These are phyloP conservation scores for Eunapius fragilis DNA, from an alignment of 37 sponge, comb jelly and placozoan genomes.

Conservation along the genomic window DNA sequence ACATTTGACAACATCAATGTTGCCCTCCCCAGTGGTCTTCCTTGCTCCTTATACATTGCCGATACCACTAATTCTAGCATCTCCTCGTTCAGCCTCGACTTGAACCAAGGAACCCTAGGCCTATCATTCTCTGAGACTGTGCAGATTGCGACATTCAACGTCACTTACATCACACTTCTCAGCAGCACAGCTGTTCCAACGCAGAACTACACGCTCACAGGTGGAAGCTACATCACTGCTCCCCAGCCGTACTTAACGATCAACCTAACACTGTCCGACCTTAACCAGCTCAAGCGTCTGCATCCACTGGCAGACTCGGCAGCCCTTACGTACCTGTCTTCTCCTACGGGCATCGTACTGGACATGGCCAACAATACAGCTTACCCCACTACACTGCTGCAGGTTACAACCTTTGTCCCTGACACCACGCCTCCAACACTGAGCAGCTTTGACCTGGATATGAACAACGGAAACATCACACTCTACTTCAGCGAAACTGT, in stretches of 20 bases:
- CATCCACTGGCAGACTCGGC: conserved; percentile 47
- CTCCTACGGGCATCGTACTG: conserved; percentile 30
- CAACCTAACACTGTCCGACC: conserved; percentile 44
- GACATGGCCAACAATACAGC: conserved; percentile 55
- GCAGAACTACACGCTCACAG: conserved; percentile 56
- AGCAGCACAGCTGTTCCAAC: conserved; percentile 1
- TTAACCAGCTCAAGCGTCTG: conserved; percentile 69
- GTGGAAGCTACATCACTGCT: conserved; percentile 41
- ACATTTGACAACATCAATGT: conserved; percentile 58
- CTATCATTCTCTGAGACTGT: conserved; percentile 86
- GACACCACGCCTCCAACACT: conserved; percentile 73
- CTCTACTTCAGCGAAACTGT: conserved; percentile 87
- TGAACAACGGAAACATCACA: conserved; percentile 59
- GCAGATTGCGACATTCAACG: conserved; percentile 36
- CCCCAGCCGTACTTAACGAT: conserved; percentile 49
- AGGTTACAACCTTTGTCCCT: conserved; percentile 39
- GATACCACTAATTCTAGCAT: conserved; percentile 65
- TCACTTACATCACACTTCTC: conserved; percentile 43
- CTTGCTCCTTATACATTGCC: conserved; percentile 23
- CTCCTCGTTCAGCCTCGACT: conserved; percentile 66
- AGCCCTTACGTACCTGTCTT: conserved; percentile 59
- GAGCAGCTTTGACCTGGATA: conserved; percentile 69
- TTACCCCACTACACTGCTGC: background rate
- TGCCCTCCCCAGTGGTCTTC: conserved; percentile 31
- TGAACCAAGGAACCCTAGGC: conserved; percentile 61